Evolutionary conservation across 2,113 vertebrate species (phyloP).

Genomic region (Coryphaenoides rupestris): DNA sequence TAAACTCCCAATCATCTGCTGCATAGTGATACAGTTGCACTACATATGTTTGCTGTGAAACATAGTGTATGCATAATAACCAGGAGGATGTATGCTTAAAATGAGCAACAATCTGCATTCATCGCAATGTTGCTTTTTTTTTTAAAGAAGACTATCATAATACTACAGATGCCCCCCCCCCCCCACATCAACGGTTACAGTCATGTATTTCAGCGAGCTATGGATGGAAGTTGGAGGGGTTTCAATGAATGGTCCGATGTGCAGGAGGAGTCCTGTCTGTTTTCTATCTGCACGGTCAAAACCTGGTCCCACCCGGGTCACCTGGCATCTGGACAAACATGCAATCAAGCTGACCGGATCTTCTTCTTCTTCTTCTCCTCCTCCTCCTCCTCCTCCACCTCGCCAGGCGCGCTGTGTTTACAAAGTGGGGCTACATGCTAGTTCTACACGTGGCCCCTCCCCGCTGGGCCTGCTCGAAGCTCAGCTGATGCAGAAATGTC

Average conservation of each 20-base stretch:
- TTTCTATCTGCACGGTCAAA: slow-evolving; percentile 2
- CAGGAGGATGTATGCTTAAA: not conserved
- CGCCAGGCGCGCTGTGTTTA: accelerated
- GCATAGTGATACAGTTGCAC: not conserved
- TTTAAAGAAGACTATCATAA: too few species aligned
- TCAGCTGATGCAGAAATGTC: not conserved
- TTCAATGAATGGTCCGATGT: not conserved
- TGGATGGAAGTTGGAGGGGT: too few species aligned
- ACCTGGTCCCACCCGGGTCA: slow-evolving; percentile 15
- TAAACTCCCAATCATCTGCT: not conserved
- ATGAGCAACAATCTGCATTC: too few species aligned
- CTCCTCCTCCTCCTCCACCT: too few species aligned
- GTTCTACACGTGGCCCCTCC: slow-evolving; percentile 2
- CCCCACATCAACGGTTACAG: not conserved
- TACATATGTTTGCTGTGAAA: slow-evolving; percentile 14
- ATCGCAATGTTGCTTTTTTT: too few species aligned
- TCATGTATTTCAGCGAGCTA: too few species aligned
- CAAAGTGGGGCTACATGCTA: slow-evolving; percentile 17
- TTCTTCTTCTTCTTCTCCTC: too few species aligned
- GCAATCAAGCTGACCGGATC: slow-evolving; percentile 28
- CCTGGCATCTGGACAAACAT: slow-evolving; percentile 26
- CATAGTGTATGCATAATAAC: slow-evolving; percentile 13
- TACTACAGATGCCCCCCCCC: not conserved
- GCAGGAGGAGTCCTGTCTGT: slow-evolving; percentile 8
- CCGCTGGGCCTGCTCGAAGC: slow-evolving; percentile 18